These are phyloP conservation scores for Steinernema scapterisci DNA, from an alignment of 2,888 invertebrate species.

Conservation along the genomic window DNA sequence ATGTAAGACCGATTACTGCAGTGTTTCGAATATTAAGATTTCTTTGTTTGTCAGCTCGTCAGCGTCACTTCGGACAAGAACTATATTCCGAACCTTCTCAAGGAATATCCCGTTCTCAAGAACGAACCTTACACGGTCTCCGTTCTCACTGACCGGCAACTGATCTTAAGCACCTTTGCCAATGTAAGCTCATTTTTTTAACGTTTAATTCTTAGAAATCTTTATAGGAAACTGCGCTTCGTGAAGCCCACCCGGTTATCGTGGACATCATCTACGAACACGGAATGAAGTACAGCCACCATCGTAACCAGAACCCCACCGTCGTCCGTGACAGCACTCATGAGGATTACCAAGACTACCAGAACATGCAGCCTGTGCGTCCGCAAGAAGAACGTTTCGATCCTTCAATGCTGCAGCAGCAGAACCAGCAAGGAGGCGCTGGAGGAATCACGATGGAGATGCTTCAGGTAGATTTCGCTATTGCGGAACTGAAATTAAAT, in stretches of 20 bases:
- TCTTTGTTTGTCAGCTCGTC: neutral
- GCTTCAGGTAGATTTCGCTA: neutral
- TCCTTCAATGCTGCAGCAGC: neutral
- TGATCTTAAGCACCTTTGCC: neutral
- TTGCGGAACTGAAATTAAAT: neutral
- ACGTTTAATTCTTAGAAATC: neutral
- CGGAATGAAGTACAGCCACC: neutral
- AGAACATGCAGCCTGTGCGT: too few relatives aligned
- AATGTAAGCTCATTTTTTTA: neutral
- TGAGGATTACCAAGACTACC: neutral
- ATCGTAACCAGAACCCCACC: neutral
- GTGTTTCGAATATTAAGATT: neutral
- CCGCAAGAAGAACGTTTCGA: too few relatives aligned
- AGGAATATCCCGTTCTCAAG: constrained; percentile 3
- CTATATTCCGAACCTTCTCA: neutral
- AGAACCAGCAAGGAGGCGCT: neutral
- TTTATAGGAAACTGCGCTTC: neutral
- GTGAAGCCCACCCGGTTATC: neutral
- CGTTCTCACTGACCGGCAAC: neutral
- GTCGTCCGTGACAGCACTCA: neutral
- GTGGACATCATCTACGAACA: neutral
- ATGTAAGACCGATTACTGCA: neutral
- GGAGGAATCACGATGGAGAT: constrained; percentile 12
- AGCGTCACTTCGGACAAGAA: neutral
- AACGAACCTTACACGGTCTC: neutral